Conservation (phyloP, 1,140 invertebrate genomes). For the Heliconius hewitsoni region DNA sequence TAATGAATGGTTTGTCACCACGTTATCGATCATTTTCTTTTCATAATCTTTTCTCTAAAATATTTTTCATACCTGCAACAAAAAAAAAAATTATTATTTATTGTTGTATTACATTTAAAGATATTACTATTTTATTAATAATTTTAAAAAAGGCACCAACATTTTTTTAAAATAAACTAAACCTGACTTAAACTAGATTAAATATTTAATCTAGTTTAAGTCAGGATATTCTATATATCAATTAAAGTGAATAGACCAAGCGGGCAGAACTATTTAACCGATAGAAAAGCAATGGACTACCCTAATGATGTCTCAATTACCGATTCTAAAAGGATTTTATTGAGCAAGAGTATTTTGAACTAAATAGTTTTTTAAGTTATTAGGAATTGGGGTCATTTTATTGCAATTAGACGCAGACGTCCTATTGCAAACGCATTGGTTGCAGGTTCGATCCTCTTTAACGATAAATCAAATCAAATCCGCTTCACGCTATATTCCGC, state of each 20-base stretch:
- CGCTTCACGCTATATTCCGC: too few species aligned
- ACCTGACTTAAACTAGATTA: too few species aligned
- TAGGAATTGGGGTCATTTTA: neutral
- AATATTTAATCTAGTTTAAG: neutral
- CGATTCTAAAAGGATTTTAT: slow-evolving; percentile 8
- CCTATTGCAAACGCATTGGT: too few species aligned
- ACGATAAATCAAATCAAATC: too few species aligned
- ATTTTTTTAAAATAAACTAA: too few species aligned
- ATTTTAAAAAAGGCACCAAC: too few species aligned
- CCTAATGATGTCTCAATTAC: slow-evolving; percentile 5
- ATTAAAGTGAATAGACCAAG: neutral
- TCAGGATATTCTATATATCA: neutral
- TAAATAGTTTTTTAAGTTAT: neutral
- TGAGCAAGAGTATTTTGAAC: neutral
- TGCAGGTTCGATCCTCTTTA: too few species aligned
- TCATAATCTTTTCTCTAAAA: neutral
- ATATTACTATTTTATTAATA: too few species aligned
- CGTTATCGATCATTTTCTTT: neutral
- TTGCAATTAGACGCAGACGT: too few species aligned
- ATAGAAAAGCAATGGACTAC: slow-evolving; percentile 8
- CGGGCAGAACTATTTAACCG: neutral
- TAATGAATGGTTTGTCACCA: neutral
- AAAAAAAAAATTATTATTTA: neutral
- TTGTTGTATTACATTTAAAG: too few species aligned
- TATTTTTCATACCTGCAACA: slow-evolving; percentile 1